These are phyloP conservation scores for Pollenia amentaria DNA, from an alignment of 2,888 invertebrate genomes.

Conservation along the genomic window DNA sequence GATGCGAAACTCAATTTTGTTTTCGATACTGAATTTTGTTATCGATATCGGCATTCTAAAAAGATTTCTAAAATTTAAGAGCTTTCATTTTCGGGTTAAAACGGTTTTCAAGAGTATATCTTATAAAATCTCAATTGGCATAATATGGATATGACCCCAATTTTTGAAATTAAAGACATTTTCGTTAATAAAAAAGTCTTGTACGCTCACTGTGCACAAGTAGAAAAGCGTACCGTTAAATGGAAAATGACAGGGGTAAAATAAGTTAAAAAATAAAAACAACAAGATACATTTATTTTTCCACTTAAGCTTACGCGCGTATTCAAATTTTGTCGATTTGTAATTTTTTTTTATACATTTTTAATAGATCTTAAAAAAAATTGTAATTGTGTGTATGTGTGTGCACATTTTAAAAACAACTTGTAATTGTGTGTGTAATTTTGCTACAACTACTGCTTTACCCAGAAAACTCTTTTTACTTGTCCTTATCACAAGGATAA, in stretches of 20 bases:
- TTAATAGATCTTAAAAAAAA: slow-evolving; percentile 54
- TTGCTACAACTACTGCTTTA: not conserved
- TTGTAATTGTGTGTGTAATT: slow-evolving; percentile 10
- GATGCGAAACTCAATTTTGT: too few relatives aligned
- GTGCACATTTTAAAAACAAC: not conserved
- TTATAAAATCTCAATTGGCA: too few relatives aligned
- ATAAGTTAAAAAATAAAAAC: slow-evolving; percentile 19
- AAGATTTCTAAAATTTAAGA: too few relatives aligned
- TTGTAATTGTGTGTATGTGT: not conserved
- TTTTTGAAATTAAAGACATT: too few relatives aligned
- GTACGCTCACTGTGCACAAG: slow-evolving; percentile 8
- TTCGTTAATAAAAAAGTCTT: too few relatives aligned
- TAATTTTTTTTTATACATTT: slow-evolving; percentile 57
- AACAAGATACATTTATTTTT: slow-evolving; percentile 22
- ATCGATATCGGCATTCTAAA: too few relatives aligned
- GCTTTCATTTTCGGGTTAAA: too few relatives aligned
- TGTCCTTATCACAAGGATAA: slow-evolving; percentile 38
- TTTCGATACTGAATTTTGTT: too few relatives aligned
- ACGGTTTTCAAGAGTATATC: too few relatives aligned
- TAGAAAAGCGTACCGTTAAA: not conserved
- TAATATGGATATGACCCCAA: too few relatives aligned
- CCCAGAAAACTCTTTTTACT: slow-evolving; percentile 44
- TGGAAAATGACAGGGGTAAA: slow-evolving; percentile 41
- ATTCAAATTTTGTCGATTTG: slow-evolving; percentile 53
- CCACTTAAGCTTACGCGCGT: slow-evolving; percentile 49